These are phyloP conservation scores for Theocolax elegans DNA, from an alignment of 1,140 invertebrate species.

Conservation along the genomic window DNA sequence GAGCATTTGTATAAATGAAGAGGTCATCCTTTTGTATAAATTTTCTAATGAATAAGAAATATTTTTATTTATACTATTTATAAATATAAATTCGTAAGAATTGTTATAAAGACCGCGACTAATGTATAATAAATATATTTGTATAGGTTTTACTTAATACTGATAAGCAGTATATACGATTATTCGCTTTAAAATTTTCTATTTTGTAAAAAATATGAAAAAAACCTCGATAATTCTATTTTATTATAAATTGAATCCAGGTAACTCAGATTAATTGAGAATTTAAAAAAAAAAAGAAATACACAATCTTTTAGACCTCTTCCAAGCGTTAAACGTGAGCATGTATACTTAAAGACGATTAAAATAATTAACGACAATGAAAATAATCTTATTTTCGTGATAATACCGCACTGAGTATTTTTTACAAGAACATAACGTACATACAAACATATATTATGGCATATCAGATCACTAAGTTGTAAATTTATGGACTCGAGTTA, in stretches of 20 bases:
- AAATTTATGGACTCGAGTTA: neutral
- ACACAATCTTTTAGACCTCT: too few species aligned
- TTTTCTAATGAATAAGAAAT: conserved; percentile 19
- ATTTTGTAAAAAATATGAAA: too few species aligned
- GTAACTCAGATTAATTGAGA: too few species aligned
- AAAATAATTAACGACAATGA: neutral
- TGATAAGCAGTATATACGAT: neutral
- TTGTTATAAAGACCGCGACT: neutral
- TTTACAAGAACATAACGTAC: neutral
- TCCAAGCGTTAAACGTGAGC: too few species aligned
- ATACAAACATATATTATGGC: neutral
- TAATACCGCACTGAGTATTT: neutral
- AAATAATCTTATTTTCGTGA: neutral
- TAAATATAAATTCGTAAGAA: neutral
- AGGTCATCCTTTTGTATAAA: conserved; percentile 15
- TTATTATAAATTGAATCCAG: too few species aligned
- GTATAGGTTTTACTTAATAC: neutral
- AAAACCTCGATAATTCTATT: too few species aligned
- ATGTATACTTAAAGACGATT: too few species aligned
- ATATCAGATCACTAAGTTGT: conserved; percentile 27
- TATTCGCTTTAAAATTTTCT: too few species aligned
- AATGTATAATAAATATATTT: conserved; percentile 10
- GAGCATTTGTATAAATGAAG: conserved; percentile 10
- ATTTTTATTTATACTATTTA: conserved; percentile 8
- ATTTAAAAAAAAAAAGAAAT: too few species aligned